Conservation (phyloP, 2,888 invertebrate species). For the Myopa testacea region DNA sequence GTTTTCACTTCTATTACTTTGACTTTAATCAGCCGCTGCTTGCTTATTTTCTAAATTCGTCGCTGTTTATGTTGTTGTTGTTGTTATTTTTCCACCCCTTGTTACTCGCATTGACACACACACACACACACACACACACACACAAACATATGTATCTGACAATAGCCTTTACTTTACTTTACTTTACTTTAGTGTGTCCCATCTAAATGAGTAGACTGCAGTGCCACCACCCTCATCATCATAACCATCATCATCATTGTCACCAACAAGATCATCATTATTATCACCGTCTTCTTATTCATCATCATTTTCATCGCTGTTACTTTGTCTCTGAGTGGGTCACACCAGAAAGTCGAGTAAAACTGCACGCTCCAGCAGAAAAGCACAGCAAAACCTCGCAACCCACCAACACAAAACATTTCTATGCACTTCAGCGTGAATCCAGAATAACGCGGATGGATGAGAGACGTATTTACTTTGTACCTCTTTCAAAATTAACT, state of each 20-base stretch:
- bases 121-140: too few species aligned
- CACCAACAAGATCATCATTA: too few species aligned
- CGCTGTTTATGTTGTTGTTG: constrained; percentile 41
- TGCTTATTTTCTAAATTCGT: constrained; percentile 31
- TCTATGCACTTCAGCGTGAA: too few species aligned
- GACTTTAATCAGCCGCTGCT: constrained; percentile 24
- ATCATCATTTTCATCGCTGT: not conserved
- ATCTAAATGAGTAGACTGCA: not conserved
- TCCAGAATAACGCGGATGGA: too few species aligned
- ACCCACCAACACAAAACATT: too few species aligned
- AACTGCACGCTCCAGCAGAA: not conserved
- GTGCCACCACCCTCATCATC: constrained; percentile 14
- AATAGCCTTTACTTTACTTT: too few species aligned
- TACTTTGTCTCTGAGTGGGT: constrained; percentile 12
- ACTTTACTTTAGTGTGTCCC: constrained; percentile 1
- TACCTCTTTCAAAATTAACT: too few species aligned
- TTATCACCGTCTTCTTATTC: too few species aligned
- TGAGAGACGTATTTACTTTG: too few species aligned
- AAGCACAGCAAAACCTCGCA: not conserved
- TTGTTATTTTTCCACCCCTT: constrained; percentile 34
- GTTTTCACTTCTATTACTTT: constrained; percentile 17
- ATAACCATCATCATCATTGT: not conserved
- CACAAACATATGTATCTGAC: constrained; percentile 30
- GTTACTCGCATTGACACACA: constrained; percentile 35
- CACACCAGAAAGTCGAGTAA: constrained; percentile 13